phyloP scores from a whole-genome alignment of 2,888 invertebrate genomes.

The Coleophora deauratella region DNA sequence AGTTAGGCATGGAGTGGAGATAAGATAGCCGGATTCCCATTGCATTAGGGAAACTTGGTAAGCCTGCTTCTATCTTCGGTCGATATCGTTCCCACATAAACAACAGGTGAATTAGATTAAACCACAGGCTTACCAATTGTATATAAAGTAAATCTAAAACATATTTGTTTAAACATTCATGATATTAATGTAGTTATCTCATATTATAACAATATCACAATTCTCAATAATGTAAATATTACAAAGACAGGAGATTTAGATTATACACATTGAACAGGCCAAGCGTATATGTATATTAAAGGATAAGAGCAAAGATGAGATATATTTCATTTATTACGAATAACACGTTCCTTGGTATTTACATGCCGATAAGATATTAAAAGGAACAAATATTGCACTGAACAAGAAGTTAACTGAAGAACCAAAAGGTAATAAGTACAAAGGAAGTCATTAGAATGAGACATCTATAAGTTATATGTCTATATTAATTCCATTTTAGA shows the following conservation, averaged over 20 bases:
- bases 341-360: slow-evolving; percentile 45
- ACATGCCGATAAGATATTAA: slow-evolving; percentile 36
- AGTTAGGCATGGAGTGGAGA: no score
- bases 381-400: slow-evolving; percentile 44
- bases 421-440: slow-evolving; percentile 49
- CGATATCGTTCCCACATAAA: no score
- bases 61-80: no score
- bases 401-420: no score
- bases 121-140: no score
- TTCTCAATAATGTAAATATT: slow-evolving; percentile 64
- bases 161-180: slow-evolving; percentile 44
- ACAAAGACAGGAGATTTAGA: slow-evolving; percentile 65
- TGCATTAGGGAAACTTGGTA: no score
- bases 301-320: slow-evolving; percentile 59
- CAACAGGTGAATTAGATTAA: no score
- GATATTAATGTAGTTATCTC: slow-evolving; percentile 44
- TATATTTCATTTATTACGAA: slow-evolving; percentile 36
- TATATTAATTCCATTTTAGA: slow-evolving; percentile 52
- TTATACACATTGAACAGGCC: slow-evolving; percentile 64
- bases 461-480: slow-evolving; percentile 45
- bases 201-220: slow-evolving; percentile 72
- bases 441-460: slow-evolving; percentile 30
- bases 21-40: no score
- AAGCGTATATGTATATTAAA: slow-evolving; percentile 45
- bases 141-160: slow-evolving; percentile 38